A percentile compares a stretch with the other conserved stretches of the same genome.
Conservation (phyloP, 1,140 invertebrate genomes). For the Bombus cullumanus region DNA sequence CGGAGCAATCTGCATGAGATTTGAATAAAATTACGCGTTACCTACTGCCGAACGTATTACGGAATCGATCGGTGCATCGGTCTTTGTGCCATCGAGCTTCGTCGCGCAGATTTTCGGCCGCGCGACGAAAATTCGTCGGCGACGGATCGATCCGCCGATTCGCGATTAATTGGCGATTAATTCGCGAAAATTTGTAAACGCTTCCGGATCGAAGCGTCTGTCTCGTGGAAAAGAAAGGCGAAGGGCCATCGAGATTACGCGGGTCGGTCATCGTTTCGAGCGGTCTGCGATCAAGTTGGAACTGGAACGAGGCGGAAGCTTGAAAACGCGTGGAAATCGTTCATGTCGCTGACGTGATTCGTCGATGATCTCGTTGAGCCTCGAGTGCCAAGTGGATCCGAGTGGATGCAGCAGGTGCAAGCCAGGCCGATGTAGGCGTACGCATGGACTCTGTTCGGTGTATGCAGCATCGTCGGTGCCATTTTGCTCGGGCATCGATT, state of each 20-base stretch:
- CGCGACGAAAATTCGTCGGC: neutral
- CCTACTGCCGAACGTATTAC: conserved; percentile 52
- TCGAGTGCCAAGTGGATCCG: neutral
- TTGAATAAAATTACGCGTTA: conserved; percentile 69
- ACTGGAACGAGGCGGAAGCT: neutral
- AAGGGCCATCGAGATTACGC: too few species aligned
- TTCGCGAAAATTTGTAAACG: neutral
- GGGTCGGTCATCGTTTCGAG: too few species aligned
- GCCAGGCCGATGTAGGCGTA: neutral
- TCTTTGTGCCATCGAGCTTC: conserved; percentile 28
- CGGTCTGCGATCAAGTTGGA: too few species aligned
- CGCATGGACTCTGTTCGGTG: neutral
- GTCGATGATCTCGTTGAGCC: conserved; percentile 17
- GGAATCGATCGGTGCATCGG: conserved; percentile 46
- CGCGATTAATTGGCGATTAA: too few species aligned
- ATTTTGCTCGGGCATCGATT: conserved; percentile 58
- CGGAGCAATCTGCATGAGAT: conserved; percentile 67
- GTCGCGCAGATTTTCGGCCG: conserved; percentile 1
- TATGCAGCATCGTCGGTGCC: conserved; percentile 7
- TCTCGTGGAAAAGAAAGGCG: too few species aligned
- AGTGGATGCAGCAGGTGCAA: conserved; percentile 40
- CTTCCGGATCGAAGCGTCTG: neutral
- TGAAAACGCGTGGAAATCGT: neutral
- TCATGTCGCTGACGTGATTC: neutral
- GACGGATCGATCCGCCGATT: neutral